Base-by-base conservation (phyloP, 2,797 vertebrate genomes). In the Crenuchus spilurus region DNA sequence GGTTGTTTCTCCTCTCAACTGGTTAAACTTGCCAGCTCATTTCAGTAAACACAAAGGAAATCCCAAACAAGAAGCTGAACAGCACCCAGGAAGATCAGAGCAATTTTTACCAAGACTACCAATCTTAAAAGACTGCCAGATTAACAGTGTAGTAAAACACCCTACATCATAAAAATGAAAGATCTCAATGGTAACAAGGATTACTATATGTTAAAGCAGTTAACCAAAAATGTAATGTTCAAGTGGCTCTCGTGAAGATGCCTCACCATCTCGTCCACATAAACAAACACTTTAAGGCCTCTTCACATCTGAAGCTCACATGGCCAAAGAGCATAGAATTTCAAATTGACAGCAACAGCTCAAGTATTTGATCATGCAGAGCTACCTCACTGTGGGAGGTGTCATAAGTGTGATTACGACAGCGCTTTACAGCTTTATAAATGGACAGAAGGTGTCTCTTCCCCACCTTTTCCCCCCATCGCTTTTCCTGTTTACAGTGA, bases 371-470 rank as follows among this genome's bases (percentile, higher is more conserved):
- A 74, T 49, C 57, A 46, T 54, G 74, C 61, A 62, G 39, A 39
- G 41, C 35, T 18, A 24, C 48, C 31, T 51, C 41, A 67, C 63
- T 77, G 80, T 75, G 52, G 65, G 64, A 68, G 55, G 64, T 76
- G 61, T 76, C 20, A 41, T 61, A n/a, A 61, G 75, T 70, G 71
- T 42, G 63, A 71, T 75, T 74, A 77, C 72, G 58, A 77, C 37
- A 73, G 66, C 66, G 74, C 46, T 80, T 81, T 70, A 70, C 78
- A 70, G 73, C 70, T 77, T 76, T 71, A 55, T 70, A 64, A 72
- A 73, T 35, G 70, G 72, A 69, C 74, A 73, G 77, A 75, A 78
- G 75, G 52, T 60, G 54, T 41, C 33, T 61, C 51, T 65, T 65
- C 39, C 26, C 51, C n/a, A 20, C 39, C 58, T 33, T 65, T 14